Conservation (phyloP, 2,888 invertebrate species). For the Conchocele bisecta region DNA sequence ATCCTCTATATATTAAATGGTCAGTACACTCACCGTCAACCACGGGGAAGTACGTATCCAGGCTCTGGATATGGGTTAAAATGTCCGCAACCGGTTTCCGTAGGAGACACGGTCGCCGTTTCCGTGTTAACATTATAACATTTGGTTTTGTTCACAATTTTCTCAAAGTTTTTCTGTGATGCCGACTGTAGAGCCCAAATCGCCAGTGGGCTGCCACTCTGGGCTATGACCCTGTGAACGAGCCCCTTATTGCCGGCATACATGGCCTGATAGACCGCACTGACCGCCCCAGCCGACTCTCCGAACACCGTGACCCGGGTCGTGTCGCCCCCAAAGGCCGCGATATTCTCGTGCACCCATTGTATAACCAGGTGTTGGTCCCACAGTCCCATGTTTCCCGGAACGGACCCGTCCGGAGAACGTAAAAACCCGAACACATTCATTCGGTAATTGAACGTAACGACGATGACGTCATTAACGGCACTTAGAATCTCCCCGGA, state of each 20-base stretch:
- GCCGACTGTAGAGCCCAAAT: conserved; percentile 42
- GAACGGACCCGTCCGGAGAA: conserved; percentile 87
- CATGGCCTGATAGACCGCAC: conserved; percentile 65
- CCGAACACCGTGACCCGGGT: conserved; percentile 70
- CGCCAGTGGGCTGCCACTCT: conserved; percentile 56
- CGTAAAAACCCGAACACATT: conserved; percentile 96
- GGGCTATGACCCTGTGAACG: conserved; percentile 67
- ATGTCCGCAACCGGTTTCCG: conserved; percentile 29
- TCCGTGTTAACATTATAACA: conserved; percentile 42
- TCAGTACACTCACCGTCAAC: no score
- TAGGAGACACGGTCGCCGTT: conserved; percentile 55
- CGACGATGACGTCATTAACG: conserved; percentile 94
- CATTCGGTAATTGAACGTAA: conserved; percentile 95
- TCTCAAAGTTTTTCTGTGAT: conserved; percentile 86
- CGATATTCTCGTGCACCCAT: conserved; percentile 96
- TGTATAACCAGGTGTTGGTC: conserved; percentile 96
- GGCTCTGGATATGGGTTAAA: conserved; percentile 31
- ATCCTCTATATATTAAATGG: no score
- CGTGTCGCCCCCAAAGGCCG: conserved; percentile 68
- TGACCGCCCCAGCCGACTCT: conserved; percentile 71
- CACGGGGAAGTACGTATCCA: conserved; percentile 91
- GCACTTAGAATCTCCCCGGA: conserved; percentile 89
- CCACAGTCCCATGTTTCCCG: conserved; percentile 90
- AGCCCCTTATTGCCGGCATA: conserved; percentile 57
- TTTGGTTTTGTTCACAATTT: conserved; percentile 83